phyloP scores from a whole-genome alignment of 2,888 invertebrate genomes.

The Agrotis clavis region DNA sequence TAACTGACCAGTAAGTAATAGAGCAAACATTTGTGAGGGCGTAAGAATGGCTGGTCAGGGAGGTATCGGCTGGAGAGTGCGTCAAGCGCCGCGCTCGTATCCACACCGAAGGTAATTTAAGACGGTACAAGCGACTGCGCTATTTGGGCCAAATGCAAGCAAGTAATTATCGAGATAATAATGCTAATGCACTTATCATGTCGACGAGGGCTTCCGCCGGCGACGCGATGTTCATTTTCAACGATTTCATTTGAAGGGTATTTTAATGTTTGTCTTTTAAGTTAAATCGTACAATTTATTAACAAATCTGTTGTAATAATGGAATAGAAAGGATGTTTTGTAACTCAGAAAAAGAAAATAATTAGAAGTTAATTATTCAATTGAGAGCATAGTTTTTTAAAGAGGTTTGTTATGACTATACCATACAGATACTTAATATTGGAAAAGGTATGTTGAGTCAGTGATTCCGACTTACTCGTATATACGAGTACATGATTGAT shows the following conservation, averaged over 20 bases:
- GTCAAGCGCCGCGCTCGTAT: conserved; percentile 71
- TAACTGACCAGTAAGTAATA: conserved; percentile 85
- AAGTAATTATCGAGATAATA: conserved; percentile 91
- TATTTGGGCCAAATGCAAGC: conserved; percentile 90
- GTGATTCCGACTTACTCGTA: neutral
- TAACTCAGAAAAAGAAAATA: neutral
- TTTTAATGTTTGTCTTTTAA: conserved; percentile 51
- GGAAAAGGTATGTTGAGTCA: neutral
- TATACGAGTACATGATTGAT: neutral
- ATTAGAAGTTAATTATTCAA: neutral
- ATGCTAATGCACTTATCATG: conserved; percentile 91
- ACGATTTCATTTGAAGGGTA: conserved; percentile 74
- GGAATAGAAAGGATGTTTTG: neutral
- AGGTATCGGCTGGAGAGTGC: conserved; percentile 68
- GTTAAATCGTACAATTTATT: conserved; percentile 50
- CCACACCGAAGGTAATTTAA: conserved; percentile 84
- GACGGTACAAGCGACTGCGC: conserved; percentile 84
- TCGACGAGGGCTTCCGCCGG: conserved; percentile 88
- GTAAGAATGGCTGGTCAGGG: conserved; percentile 70
- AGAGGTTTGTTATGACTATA: neutral
- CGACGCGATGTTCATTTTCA: conserved; percentile 72
- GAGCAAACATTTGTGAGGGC: conserved; percentile 82
- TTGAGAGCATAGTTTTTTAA: neutral
- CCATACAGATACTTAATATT: neutral
- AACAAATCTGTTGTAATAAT: conserved; percentile 40